phyloP scores from a whole-genome alignment of 2,797 vertebrate species.

The Ptychobarbus kaznakovi region DNA sequence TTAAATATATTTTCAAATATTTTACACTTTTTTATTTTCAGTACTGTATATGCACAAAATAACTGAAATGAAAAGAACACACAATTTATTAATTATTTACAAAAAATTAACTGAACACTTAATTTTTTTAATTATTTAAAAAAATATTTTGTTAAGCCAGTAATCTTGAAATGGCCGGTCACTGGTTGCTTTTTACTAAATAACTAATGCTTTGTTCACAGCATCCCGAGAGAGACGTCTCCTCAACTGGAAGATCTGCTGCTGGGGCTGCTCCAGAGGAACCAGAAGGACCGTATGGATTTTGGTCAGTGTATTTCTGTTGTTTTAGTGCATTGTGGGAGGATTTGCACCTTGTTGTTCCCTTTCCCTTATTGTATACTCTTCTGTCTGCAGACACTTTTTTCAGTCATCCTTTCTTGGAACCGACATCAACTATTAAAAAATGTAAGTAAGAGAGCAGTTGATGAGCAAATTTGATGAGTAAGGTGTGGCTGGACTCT shows the following conservation, averaged over 20 bases:
- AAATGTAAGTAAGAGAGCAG: conserved; percentile 85
- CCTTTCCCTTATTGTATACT: neutral
- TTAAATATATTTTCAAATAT: too few species aligned
- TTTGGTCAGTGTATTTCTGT: conserved; percentile 83
- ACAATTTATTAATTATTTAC: neutral
- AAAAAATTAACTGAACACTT: too few species aligned
- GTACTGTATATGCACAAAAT: neutral
- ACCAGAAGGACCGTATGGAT: conserved; percentile 97
- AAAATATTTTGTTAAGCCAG: too few species aligned
- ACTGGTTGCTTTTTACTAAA: neutral
- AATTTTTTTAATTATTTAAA: neutral
- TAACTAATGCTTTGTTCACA: conserved; percentile 66
- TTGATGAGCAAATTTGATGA: neutral
- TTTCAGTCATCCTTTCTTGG: conserved; percentile 94
- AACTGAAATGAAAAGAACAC: neutral
- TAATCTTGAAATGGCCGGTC: neutral
- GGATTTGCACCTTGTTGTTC: neutral
- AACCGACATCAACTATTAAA: conserved; percentile 86
- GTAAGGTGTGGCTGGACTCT: neutral
- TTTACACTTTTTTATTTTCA: neutral
- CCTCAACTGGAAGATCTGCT: conserved; percentile 86
- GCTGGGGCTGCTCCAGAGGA: conserved; percentile 92
- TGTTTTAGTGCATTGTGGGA: neutral
- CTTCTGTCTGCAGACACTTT: conserved; percentile 82
- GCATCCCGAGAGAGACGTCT: conserved; percentile 95